Percentiles rank a stretch among this genome's conserved stretches.
These are phyloP conservation scores for Cirrhinus molitorella DNA, from an alignment of 2,797 vertebrate species.

Conservation along the genomic window DNA sequence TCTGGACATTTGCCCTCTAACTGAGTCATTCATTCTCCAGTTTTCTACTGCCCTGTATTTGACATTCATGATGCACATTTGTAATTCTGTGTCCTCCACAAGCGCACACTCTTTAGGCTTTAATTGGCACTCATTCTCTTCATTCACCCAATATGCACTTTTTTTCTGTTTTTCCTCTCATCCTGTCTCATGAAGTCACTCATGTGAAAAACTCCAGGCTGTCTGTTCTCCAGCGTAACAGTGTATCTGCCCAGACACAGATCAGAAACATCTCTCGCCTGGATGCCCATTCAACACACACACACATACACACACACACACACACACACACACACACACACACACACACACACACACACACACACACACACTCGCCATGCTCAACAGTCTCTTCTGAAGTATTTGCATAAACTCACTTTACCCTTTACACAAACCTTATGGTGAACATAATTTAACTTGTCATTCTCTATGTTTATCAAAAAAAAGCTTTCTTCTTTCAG, in stretches of 20 bases:
- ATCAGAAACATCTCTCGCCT: slow-evolving; percentile 50
- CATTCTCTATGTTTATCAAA: neutral
- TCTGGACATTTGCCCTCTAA: neutral
- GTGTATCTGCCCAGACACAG: slow-evolving; percentile 45
- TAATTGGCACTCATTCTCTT: slow-evolving; percentile 55
- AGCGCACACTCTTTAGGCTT: slow-evolving; percentile 18
- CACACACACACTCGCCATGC: neutral
- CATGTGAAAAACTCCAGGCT: slow-evolving; percentile 41
- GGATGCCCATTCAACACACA: slow-evolving; percentile 53
- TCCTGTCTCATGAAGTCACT: slow-evolving; percentile 30
- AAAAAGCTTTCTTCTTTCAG: neutral
- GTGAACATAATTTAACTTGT: neutral
- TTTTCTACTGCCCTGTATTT: neutral
- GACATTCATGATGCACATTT: slow-evolving; percentile 20
- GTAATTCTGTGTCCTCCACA: slow-evolving; percentile 12
- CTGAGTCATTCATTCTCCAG: neutral
- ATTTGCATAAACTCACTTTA: slow-evolving; percentile 35
- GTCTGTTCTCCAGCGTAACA: slow-evolving; percentile 48
- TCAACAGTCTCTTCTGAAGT: neutral
- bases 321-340: slow-evolving; percentile 2
- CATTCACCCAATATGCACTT: slow-evolving; percentile 27
- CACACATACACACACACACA: neutral
- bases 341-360: slow-evolving; percentile 25
- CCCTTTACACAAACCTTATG: slow-evolving; percentile 17
- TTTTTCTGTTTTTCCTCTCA: neutral